These are phyloP conservation scores for Melanotaenia trifasciata DNA, from an alignment of 2,797 vertebrate species.

Conservation along the genomic window DNA sequence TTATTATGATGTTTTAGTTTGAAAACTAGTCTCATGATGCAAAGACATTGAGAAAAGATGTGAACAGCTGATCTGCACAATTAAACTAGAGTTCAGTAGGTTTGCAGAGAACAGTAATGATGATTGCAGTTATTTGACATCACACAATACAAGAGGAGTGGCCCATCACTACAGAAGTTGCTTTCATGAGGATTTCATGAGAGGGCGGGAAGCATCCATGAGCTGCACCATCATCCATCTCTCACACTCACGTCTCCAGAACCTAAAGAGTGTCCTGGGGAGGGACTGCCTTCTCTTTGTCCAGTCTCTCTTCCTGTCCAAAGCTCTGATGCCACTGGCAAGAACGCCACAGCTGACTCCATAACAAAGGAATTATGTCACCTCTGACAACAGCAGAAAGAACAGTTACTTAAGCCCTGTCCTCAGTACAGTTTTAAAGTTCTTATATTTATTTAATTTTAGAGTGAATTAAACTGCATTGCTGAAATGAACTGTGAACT, in stretches of 20 bases:
- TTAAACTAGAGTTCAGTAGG: slow-evolving; percentile 3
- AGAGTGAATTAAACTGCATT: not conserved
- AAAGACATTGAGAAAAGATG: not conserved
- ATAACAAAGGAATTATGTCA: not conserved
- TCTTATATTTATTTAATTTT: not conserved
- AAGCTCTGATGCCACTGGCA: not conserved
- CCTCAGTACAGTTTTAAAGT: not conserved
- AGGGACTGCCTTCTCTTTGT: not conserved
- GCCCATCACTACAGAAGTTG: not conserved
- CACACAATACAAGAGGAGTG: not conserved
- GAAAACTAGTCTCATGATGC: not conserved
- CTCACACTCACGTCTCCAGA: slow-evolving; percentile 1
- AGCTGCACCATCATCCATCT: slow-evolving; percentile 6
- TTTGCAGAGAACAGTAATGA: slow-evolving; percentile 3
- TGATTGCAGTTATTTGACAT: slow-evolving; percentile 8
- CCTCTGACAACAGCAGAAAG: not conserved
- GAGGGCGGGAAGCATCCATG: not conserved
- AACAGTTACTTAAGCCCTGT: not conserved
- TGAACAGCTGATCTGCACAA: slow-evolving; percentile 1
- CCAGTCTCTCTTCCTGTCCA: slow-evolving; percentile 1
- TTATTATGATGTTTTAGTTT: no score
- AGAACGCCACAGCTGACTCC: not conserved
- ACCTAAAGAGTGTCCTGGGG: not conserved
- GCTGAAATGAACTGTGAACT: not conserved
- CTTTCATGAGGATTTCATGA: not conserved